Evolutionary conservation across 2,797 vertebrate species (phyloP).

Genomic region (Psittacula echo): DNA sequence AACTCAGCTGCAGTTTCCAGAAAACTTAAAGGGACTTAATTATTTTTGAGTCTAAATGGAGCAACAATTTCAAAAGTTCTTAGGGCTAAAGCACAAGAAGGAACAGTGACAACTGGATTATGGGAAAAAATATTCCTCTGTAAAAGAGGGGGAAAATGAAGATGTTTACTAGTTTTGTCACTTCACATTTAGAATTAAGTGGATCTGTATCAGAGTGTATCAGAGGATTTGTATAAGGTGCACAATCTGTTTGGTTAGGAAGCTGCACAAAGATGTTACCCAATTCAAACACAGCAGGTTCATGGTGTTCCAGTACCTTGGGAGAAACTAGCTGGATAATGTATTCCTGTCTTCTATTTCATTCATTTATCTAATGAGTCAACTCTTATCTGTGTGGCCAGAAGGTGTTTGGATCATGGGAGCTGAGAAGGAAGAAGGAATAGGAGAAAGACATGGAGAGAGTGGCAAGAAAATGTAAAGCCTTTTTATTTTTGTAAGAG

Average conservation of each 20-base stretch:
- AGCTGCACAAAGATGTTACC: background rate
- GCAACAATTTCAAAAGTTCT: background rate
- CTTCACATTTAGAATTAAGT: background rate
- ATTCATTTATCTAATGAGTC: constrained; percentile 11
- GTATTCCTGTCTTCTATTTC: background rate
- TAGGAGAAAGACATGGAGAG: background rate
- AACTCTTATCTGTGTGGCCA: background rate
- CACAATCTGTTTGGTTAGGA: background rate
- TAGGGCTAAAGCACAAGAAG: background rate
- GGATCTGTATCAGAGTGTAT: background rate
- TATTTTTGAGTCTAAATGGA: background rate
- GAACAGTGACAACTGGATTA: background rate
- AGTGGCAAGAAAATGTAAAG: background rate
- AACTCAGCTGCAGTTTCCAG: background rate
- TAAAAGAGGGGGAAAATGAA: background rate
- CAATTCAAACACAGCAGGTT: background rate
- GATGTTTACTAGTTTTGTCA: background rate
- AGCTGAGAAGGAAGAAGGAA: background rate
- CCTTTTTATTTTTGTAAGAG: background rate
- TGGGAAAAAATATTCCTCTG: background rate
- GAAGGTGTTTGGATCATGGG: background rate
- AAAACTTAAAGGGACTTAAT: background rate
- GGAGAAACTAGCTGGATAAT: background rate
- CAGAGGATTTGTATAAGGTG: background rate
- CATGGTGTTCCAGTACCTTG: background rate